Evolutionary conservation across 1,140 invertebrate species (phyloP).

Genomic region (Oscheius sp.): DNA sequence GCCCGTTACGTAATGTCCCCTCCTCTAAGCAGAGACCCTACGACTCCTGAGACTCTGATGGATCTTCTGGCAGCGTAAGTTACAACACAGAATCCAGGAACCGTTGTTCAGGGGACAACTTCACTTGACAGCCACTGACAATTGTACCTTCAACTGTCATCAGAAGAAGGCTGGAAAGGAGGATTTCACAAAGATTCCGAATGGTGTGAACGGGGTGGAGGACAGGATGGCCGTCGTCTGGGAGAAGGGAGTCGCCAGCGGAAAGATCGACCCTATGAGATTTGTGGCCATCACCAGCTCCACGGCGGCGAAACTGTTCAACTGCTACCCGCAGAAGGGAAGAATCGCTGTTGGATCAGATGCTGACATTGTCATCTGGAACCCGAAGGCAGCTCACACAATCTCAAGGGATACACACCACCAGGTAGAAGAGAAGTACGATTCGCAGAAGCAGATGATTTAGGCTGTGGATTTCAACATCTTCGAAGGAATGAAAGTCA

Average conservation of each 20-base stretch:
- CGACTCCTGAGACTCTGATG: conserved; percentile 78
- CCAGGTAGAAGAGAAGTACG: conserved; percentile 65
- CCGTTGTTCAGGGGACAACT: conserved; percentile 74
- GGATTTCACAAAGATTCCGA: conserved; percentile 94
- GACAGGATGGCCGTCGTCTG: conserved; percentile 95
- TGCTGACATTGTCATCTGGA: conserved; percentile 96
- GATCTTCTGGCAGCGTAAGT: conserved; percentile 80
- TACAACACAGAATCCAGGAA: conserved; percentile 31
- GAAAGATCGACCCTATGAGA: conserved; percentile 79
- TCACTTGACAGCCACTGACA: conserved; percentile 88
- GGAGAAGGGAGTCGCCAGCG: conserved; percentile 76
- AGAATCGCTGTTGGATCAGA: conserved; percentile 87
- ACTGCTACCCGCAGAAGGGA: conserved; percentile 91
- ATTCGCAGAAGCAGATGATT: not conserved
- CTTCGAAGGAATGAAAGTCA: conserved; percentile 79
- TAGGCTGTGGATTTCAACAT: conserved; percentile 89
- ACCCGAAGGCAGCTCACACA: conserved; percentile 76
- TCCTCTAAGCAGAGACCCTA: conserved; percentile 79
- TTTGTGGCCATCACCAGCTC: conserved; percentile 84
- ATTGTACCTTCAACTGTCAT: conserved; percentile 89
- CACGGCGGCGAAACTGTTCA: conserved; percentile 92
- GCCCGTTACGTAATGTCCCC: conserved; percentile 76
- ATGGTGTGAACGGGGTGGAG: conserved; percentile 95
- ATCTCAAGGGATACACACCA: conserved; percentile 91
- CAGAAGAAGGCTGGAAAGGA: conserved; percentile 85